phyloP scores from a whole-genome alignment of 2,113 vertebrate species.

The Tychaedon coryphoeus region DNA sequence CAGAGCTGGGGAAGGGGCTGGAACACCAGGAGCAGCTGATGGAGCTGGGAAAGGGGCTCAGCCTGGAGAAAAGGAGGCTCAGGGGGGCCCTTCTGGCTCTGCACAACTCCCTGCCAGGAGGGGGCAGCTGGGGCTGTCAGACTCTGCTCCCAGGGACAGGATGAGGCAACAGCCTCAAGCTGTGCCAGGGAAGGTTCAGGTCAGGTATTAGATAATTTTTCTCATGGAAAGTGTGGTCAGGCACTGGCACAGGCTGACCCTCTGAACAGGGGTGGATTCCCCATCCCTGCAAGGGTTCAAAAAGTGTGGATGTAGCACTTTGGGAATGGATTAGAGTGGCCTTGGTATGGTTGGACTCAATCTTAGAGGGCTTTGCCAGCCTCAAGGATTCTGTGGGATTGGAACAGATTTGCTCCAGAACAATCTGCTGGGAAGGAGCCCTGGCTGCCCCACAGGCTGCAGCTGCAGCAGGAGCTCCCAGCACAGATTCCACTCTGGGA shows the following conservation, averaged over 20 bases:
- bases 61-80: background rate
- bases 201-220: background rate
- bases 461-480: background rate
- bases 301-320: background rate
- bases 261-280: background rate
- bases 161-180: accelerated
- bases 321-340: background rate
- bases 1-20: accelerated
- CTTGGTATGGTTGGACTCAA: accelerated
- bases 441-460: background rate
- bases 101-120: background rate
- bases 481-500: background rate
- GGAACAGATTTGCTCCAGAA: background rate
- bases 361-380: background rate
- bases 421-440: background rate
- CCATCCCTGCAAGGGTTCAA: background rate
- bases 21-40: accelerated
- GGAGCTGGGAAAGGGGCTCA: background rate
- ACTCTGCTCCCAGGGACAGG: background rate
- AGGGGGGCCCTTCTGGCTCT: background rate
- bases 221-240: background rate
- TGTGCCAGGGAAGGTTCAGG: accelerated
- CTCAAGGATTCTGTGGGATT: background rate
- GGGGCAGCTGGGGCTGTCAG: background rate
- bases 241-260: background rate